Base-by-base conservation (phyloP, 1,140 invertebrate species). In the Spodoptera frugiperda region DNA sequence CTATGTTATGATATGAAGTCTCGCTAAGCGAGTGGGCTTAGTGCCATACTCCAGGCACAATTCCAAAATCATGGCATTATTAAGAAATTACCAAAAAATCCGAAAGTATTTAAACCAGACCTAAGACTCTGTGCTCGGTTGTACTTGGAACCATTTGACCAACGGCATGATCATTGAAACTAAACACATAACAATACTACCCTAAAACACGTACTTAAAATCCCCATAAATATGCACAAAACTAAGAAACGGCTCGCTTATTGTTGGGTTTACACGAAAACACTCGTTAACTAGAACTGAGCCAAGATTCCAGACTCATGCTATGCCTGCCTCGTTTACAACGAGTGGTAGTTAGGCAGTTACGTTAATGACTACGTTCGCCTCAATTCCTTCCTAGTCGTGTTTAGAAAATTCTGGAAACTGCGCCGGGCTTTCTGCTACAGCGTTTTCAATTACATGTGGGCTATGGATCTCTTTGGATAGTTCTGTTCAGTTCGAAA, bases 351-450 rank as follows among this genome's bases (percentile, higher is more conserved):
- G 68, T 57, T 72, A 57, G 68, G 68, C 39, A 72, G 68, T 72
- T 48, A 72, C 49, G 68, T 72, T 72, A 72, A 72, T 72, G 68
- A 72, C 68, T 70, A 3, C 48, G 53, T 17, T 17, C 12, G 33
- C 53, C 25, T 51, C 48, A 51, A 51, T 39, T 39, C 33, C 17
- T 44, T 72, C 33, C 51, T 25, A 57, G 25, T 39, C 21, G 15
- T 72, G 53, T 72, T 72, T 57, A 57, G 68, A 72, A 72, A 57
- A 57, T 72, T 72, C 65, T 51, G 49, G 17, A 48, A 65, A 65
- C 11, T 65, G 46, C 61, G 12, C n/a, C n/a, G 9, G 3, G 9
- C 44, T 68, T 68, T 51, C 48, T 33, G 65, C 30, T 51, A 68
- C 21, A 48, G 19, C 44, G 63, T 49, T 67, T 67, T 44, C 39